Evolutionary conservation across 2,113 vertebrate genomes (phyloP).

Genomic region (Sinocyclocheilus maitianheensis): DNA sequence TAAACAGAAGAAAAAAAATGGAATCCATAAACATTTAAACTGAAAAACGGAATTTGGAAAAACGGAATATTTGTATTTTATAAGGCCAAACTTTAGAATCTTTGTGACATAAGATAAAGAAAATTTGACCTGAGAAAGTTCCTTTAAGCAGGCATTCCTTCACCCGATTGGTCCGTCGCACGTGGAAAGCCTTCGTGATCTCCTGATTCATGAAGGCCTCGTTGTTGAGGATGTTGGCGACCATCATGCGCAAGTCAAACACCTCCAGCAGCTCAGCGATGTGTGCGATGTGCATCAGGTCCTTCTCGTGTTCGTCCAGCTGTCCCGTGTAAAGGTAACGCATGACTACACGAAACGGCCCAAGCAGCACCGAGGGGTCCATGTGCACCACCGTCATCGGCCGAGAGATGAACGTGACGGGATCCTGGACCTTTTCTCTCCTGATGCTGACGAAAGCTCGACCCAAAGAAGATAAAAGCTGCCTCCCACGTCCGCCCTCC

Average conservation of each 20-base stretch:
- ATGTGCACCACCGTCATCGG: conserved; percentile 85
- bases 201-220: conserved; percentile 91
- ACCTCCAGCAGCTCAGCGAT: conserved; percentile 86
- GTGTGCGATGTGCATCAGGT: conserved; percentile 85
- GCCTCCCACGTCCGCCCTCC: conserved; percentile 59
- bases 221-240: conserved; percentile 86
- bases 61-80: no score
- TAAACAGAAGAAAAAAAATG: no score
- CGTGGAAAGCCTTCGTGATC: conserved; percentile 89
- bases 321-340: conserved; percentile 84
- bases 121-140: conserved; percentile 81
- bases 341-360: conserved; percentile 82
- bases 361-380: conserved; percentile 81
- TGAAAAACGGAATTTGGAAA: no score
- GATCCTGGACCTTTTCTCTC: conserved; percentile 82
- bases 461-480: conserved; percentile 81
- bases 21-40: no score
- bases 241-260: conserved; percentile 88
- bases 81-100: no score
- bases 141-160: conserved; percentile 87
- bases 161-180: conserved; percentile 83
- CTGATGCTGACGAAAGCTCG: conserved; percentile 84
- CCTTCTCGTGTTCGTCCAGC: conserved; percentile 81
- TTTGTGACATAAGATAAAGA: background rate
- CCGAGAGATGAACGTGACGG: conserved; percentile 78